Evolutionary conservation across 2,797 vertebrate species (phyloP).

Genomic region (Tolypeutes matacus): DNA sequence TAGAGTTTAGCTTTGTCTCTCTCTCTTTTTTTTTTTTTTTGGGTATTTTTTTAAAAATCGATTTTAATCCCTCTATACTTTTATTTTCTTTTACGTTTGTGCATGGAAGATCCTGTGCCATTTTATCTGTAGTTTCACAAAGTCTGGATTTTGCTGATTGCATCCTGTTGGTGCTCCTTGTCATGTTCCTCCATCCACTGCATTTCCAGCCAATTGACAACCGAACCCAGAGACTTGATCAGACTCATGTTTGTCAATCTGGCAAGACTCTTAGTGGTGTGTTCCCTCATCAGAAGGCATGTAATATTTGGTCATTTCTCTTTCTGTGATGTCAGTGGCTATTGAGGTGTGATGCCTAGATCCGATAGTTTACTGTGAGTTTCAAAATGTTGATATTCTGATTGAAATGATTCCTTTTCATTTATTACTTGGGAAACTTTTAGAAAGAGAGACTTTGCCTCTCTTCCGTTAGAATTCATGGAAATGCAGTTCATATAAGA

Average conservation of each 20-base stretch:
- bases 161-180: not conserved
- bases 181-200: not conserved
- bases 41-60: not conserved
- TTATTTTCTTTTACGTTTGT: not conserved
- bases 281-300: not conserved
- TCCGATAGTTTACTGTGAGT: not conserved
- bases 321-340: not conserved
- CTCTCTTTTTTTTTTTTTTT: not conserved
- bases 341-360: too few species aligned
- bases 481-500: not conserved
- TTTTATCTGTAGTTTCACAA: not conserved
- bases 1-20: not conserved
- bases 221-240: not conserved
- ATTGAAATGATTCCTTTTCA: not conserved
- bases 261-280: not conserved
- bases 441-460: not conserved
- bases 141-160: not conserved
- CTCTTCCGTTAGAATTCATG: not conserved
- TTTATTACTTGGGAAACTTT: not conserved
- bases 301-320: not conserved
- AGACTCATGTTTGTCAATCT: not conserved
- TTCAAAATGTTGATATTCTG: too few species aligned
- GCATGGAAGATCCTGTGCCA: not conserved
- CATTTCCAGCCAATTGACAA: not conserved
- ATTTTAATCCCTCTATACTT: not conserved